Percentiles rank a stretch among this genome's conserved stretches.
phyloP scores from a whole-genome alignment of 2,113 vertebrate genomes.

The Meles meles region DNA sequence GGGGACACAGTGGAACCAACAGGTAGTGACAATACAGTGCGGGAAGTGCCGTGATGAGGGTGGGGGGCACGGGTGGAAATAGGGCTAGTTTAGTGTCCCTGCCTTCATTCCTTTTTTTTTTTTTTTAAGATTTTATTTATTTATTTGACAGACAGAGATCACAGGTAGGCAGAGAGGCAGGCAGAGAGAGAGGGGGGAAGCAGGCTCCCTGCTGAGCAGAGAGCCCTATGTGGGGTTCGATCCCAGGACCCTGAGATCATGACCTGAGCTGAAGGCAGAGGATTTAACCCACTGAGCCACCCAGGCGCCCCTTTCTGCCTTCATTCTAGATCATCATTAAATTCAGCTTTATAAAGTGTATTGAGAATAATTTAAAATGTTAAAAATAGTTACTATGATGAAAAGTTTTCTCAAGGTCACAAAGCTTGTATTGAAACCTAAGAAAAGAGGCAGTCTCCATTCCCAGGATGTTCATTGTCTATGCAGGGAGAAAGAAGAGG shows the following conservation, averaged over 20 bases:
- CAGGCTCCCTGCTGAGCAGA: too few species aligned
- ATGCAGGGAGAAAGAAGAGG: background rate
- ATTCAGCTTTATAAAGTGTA: background rate
- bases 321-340: background rate
- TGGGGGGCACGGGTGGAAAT: background rate
- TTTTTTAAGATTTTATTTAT: too few species aligned
- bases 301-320: too few species aligned
- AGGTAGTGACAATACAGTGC: background rate
- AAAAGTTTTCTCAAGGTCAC: background rate
- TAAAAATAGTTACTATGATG: background rate
- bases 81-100: background rate
- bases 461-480: background rate
- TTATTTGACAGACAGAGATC: too few species aligned
- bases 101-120: background rate
- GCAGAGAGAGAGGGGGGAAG: too few species aligned
- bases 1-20: background rate
- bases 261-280: too few species aligned
- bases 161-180: too few species aligned
- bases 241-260: too few species aligned
- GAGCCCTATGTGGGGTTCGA: too few species aligned
- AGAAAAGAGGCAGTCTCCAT: background rate
- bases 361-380: background rate
- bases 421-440: background rate
- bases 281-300: too few species aligned
- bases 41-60: background rate